Evolutionary conservation across 2,113 vertebrate genomes (phyloP).

Genomic region (Probosciger aterrimus): DNA sequence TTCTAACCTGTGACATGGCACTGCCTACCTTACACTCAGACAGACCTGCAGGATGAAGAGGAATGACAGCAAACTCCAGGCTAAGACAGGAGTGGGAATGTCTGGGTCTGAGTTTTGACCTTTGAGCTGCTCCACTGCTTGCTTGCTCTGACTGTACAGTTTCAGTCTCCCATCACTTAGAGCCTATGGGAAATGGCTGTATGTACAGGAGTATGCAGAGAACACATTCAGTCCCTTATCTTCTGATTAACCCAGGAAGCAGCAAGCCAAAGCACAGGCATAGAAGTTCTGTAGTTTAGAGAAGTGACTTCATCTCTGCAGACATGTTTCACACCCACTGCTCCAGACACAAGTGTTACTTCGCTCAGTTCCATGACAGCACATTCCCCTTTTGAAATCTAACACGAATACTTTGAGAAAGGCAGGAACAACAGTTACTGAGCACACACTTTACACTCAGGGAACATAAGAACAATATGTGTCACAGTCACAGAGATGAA

Average conservation of each 20-base stretch:
- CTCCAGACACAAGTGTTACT: background rate
- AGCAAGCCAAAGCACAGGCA: background rate
- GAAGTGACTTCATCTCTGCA: background rate
- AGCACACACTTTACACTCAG: background rate
- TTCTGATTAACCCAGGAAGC: background rate
- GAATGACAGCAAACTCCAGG: background rate
- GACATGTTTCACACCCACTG: background rate
- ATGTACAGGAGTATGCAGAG: too few species aligned
- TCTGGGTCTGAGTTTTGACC: background rate
- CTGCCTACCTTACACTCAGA: background rate
- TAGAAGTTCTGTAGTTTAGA: background rate
- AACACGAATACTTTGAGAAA: background rate
- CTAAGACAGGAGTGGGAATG: background rate
- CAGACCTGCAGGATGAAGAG: background rate
- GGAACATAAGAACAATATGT: background rate
- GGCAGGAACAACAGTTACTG: background rate
- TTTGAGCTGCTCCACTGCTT: background rate
- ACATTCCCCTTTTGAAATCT: background rate
- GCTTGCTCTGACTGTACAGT: background rate
- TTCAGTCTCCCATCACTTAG: background rate
- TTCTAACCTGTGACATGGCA: background rate
- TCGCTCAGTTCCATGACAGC: background rate
- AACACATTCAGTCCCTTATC: too few species aligned
- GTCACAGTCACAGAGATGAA: background rate
- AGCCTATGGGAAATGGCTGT: background rate